A percentile compares a stretch with the other conserved stretches of the same genome.
phyloP scores from a whole-genome alignment of 2,797 vertebrate genomes.

The Holocentrus rufus region DNA sequence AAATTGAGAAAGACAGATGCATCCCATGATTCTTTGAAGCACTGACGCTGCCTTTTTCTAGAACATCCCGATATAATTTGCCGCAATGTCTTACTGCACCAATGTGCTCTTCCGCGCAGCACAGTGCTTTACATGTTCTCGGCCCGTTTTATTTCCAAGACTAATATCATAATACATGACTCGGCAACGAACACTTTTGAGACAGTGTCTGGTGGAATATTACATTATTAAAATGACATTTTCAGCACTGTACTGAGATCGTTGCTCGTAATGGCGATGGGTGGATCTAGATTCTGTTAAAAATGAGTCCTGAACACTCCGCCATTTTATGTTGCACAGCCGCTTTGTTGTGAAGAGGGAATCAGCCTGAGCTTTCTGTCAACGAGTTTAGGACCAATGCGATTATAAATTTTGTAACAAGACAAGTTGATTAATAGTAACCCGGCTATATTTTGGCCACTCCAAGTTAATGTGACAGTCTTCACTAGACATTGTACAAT shows the following conservation, averaged over 20 bases:
- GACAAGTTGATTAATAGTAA: background rate
- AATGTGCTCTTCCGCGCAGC: conserved; percentile 69
- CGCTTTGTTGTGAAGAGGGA: conserved; percentile 69
- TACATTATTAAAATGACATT: background rate
- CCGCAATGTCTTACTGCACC: conserved; percentile 53
- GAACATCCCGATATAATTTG: background rate
- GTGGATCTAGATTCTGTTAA: conserved; percentile 75
- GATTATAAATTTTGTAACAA: background rate
- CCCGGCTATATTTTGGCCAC: background rate
- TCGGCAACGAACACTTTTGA: accelerated
- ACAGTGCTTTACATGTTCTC: background rate
- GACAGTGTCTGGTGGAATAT: accelerated
- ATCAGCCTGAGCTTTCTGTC: background rate
- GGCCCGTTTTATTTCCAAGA: background rate
- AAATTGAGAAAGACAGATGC: no score
- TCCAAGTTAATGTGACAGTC: background rate
- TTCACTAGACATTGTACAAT: background rate
- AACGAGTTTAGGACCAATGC: no score
- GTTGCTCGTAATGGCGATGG: background rate
- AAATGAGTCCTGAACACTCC: conserved; percentile 79
- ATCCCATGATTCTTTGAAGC: no score
- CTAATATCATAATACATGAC: background rate
- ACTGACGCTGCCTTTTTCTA: no score
- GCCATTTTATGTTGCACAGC: conserved; percentile 80
- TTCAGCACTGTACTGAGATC: background rate